These are phyloP conservation scores for Thunnus maccoyii DNA, from an alignment of 2,113 vertebrate species.

Conservation along the genomic window DNA sequence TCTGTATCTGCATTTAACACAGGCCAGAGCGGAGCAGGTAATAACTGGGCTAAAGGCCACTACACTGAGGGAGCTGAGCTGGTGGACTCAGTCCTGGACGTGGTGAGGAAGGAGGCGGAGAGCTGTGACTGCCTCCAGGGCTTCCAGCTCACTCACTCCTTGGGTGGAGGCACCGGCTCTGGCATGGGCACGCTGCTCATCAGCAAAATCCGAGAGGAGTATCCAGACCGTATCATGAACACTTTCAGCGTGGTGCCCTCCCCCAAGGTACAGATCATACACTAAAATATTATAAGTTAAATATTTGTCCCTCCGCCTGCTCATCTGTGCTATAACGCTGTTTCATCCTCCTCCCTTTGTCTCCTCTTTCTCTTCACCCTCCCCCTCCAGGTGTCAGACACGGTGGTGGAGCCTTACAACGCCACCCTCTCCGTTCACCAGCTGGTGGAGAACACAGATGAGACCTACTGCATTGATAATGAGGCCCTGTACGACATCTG, in stretches of 20 bases:
- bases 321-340: not conserved
- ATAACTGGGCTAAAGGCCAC: conserved; percentile 78
- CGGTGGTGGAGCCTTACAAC: conserved; percentile 76
- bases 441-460: conserved; percentile 78
- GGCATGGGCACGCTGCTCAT: conserved; percentile 77
- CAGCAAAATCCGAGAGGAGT: conserved; percentile 75
- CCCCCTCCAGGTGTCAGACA: conserved; percentile 69
- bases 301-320: accelerated
- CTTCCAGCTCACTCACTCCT: conserved; percentile 77
- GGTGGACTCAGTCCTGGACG: conserved; percentile 72
- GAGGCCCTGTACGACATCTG: conserved; percentile 79
- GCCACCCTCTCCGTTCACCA: conserved; percentile 76
- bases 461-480: conserved; percentile 78
- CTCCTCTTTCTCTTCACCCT: not conserved
- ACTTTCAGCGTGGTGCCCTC: conserved; percentile 76
- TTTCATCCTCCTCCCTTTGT: not conserved
- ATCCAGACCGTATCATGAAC: conserved; percentile 77
- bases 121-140: conserved; percentile 78
- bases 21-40: conserved; percentile 77
- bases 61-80: conserved; percentile 77
- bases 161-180: conserved; percentile 72
- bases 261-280: conserved; percentile 60
- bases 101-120: conserved; percentile 75
- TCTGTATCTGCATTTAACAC: conserved; percentile 29
- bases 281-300: not conserved